Base-by-base conservation (phyloP, 2,888 invertebrate species). In the Mechanitis messenoides region DNA sequence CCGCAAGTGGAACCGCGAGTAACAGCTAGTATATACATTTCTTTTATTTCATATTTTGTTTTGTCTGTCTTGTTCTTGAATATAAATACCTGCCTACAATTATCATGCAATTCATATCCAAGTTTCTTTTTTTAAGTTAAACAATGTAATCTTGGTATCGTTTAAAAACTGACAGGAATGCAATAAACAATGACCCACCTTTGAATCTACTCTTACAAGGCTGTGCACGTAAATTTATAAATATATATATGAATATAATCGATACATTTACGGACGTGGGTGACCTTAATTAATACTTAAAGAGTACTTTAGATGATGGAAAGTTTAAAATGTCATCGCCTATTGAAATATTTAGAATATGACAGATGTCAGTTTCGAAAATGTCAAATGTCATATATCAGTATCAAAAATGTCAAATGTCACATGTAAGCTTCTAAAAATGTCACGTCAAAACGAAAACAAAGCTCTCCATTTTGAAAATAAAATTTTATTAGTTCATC, bases 151-250 rank as follows among this genome's bases (percentile, higher is more conserved):
- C 50, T 50, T 50, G 5, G 50, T 12, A 50, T 50, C 50, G 28
- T 31, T 66, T 64, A 63, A 62, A 62, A 62, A 63, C 53, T 56
- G 50, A 46, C 42, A 62, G 59, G 62, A 65, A 67, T 64, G 60
- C 63, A 60, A 65, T 63, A 62, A 63, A 62, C 57, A 61, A 63
- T 56, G 63, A 59, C 54, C 60, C 65, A 66, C 53, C 61, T 64
- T 65, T 64, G 63, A 58, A 61, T 66, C 63, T 53, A 38, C 60
- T 63, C 67, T 66, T 66, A 67, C 60, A 63, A 56, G 57, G 61
- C 56, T 47, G 55, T 55, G 58, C 53, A 31, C 7, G 59, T 58
- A 58, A 59, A 55, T 67, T 65, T 66, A 58, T 65, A 47, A 61
- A 50, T 55, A 56, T 61, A 59, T 58, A 53, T 50, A 31, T 54